Conservation (phyloP, 2,888 invertebrate genomes). For the Doris montereyensis region DNA sequence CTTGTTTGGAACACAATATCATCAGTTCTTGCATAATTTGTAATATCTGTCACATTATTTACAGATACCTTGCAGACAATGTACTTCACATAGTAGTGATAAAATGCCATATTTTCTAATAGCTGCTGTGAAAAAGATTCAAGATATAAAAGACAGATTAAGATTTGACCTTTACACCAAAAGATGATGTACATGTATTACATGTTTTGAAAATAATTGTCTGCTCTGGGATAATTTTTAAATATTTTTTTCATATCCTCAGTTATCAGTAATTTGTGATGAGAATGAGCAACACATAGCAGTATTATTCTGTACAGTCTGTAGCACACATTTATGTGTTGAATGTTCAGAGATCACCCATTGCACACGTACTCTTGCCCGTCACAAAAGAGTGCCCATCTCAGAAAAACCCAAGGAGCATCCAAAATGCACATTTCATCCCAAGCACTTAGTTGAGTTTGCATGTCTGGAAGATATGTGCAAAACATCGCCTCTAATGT, state of each 20-base stretch:
- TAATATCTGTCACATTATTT: too few relatives aligned
- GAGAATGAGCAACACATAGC: conserved; percentile 77
- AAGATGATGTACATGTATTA: too few relatives aligned
- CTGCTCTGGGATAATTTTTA: too few relatives aligned
- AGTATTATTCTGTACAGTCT: conserved; percentile 77
- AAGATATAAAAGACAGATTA: too few relatives aligned
- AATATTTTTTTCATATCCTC: conserved; percentile 42
- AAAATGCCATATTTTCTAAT: too few relatives aligned
- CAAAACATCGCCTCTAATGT: conserved; percentile 76
- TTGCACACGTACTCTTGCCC: conserved; percentile 75
- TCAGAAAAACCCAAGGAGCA: conserved; percentile 77
- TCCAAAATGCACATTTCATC: conserved; percentile 76
- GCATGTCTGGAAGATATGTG: conserved; percentile 77
- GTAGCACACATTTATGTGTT: conserved; percentile 76
- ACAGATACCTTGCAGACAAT: too few relatives aligned
- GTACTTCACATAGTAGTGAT: too few relatives aligned
- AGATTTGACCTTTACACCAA: too few relatives aligned
- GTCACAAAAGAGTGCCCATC: conserved; percentile 76
- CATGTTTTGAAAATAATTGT: too few relatives aligned
- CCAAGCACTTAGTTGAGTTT: conserved; percentile 77
- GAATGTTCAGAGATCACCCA: conserved; percentile 76
- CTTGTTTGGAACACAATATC: too few relatives aligned
- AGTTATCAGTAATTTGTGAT: conserved; percentile 75
- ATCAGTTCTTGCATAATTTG: too few relatives aligned
- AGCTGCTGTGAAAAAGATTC: too few relatives aligned